A percentile compares a stretch with the other conserved stretches of the same genome.
These are phyloP conservation scores for Cabera pusaria DNA, from an alignment of 2,888 invertebrate genomes.

Conservation along the genomic window DNA sequence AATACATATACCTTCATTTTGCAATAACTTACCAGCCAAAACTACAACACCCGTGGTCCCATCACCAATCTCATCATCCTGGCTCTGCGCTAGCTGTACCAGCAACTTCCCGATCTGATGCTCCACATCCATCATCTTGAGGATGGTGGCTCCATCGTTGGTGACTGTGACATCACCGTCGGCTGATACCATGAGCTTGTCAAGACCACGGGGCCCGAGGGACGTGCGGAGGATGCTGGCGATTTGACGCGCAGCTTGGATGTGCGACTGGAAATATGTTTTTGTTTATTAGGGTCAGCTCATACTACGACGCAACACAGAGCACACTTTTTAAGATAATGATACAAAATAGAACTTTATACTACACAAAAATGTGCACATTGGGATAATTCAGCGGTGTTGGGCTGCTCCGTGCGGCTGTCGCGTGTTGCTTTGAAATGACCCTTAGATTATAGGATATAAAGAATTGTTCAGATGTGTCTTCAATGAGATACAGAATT, in stretches of 20 bases:
- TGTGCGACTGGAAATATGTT: constrained; percentile 91
- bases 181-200: constrained; percentile 98
- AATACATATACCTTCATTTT: too few species aligned
- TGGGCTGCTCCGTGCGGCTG: too few species aligned
- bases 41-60: constrained; percentile 99
- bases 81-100: constrained; percentile 98
- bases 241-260: constrained; percentile 97
- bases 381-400: too few species aligned
- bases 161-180: constrained; percentile 99
- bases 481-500: too few species aligned
- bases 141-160: constrained; percentile 99
- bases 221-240: constrained; percentile 95
- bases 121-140: constrained; percentile 99
- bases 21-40: constrained; percentile 84
- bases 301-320: too few species aligned
- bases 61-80: constrained; percentile 99
- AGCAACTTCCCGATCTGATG: constrained; percentile 99
- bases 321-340: too few species aligned
- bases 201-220: constrained; percentile 97
- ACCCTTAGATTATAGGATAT: too few species aligned
- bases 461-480: too few species aligned
- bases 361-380: too few species aligned
- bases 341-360: too few species aligned
- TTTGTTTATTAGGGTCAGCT: too few species aligned
- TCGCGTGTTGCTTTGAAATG: too few species aligned